Evolutionary conservation across 2,113 vertebrate species (phyloP).

Genomic region (Forbesichthys papilliferus): DNA sequence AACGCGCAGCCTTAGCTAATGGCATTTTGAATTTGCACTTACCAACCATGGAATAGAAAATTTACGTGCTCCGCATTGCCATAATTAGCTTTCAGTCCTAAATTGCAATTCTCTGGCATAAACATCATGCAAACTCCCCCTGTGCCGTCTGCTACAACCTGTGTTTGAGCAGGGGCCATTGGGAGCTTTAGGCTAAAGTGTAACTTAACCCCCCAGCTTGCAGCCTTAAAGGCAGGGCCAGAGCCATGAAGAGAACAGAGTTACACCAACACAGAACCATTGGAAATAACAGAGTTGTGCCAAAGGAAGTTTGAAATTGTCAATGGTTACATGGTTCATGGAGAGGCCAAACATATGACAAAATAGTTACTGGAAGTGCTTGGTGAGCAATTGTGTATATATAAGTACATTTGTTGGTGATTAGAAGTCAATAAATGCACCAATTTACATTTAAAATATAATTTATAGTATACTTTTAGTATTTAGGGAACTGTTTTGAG

Average conservation of each 20-base stretch:
- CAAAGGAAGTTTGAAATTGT: no score
- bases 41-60: not conserved
- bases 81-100: not conserved
- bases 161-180: not conserved
- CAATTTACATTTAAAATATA: no score
- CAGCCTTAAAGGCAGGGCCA: conserved; percentile 40
- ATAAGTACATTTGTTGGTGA: no score
- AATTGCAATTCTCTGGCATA: not conserved
- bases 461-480: no score
- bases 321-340: no score
- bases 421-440: no score
- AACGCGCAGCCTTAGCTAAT: conserved; percentile 10
- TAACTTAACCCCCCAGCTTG: conserved; percentile 23
- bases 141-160: not conserved
- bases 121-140: not conserved
- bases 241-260: conserved; percentile 6
- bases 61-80: not conserved
- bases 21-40: conserved; percentile 8
- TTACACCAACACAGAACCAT: not conserved
- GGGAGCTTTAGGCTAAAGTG: no score
- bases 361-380: no score
- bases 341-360: no score
- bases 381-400: no score
- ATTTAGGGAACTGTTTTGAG: no score
- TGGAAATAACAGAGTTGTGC: no score